Evolutionary conservation across 2,113 vertebrate species (phyloP), one percentile per base, ranked within the genome.

Genomic region (Entelurus aequoreus): DNA sequence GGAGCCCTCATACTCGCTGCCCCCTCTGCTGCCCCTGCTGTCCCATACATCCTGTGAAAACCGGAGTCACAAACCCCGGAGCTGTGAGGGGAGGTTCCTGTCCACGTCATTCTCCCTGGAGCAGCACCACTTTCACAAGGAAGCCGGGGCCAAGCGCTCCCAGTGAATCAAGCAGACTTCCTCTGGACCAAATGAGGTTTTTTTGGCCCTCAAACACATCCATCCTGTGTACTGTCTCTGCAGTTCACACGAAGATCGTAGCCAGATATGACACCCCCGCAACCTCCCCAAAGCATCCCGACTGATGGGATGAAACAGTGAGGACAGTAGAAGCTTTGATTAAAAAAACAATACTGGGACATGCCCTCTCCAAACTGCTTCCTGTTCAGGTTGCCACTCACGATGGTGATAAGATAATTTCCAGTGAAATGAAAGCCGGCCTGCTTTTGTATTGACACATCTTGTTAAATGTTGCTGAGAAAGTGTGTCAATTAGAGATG

Each of bases 31-130:
- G 70, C 75, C 81, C 78, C 69, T 69, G 15, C 74, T 78, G 80
- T 82, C 76, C 71, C 76, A 72, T 73, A 82, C 92, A 93, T 94
- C 93, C 91, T 93, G 83, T 85, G 58, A 75, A 74, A 71, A 57
- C 75, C 71, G 63, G 55, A 72, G 74, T 70, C 75, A 69, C 77
- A 75, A 57, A 77, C 72, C 76, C 63, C 48, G 8, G 54, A 71
- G 76, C 75, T 72, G 28, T 13, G 28, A 9, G 53, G 66, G 72
- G 71, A 82, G 87, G 82, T 82, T 82, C 73, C 79, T 86, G 79
- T 75, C 70, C 74, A 78, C 62, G 79, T 84, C 77, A 57, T 57
- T 44, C 80, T 61, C 70, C 66, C 75, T 4, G 40, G 69, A 75
- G 81, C 76, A 63, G 56, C 55, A 86, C 73, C 82, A 87, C 87